These are phyloP conservation scores for Podarcis raffonei DNA, from an alignment of 2,113 vertebrate genomes.

Conservation along the genomic window DNA sequence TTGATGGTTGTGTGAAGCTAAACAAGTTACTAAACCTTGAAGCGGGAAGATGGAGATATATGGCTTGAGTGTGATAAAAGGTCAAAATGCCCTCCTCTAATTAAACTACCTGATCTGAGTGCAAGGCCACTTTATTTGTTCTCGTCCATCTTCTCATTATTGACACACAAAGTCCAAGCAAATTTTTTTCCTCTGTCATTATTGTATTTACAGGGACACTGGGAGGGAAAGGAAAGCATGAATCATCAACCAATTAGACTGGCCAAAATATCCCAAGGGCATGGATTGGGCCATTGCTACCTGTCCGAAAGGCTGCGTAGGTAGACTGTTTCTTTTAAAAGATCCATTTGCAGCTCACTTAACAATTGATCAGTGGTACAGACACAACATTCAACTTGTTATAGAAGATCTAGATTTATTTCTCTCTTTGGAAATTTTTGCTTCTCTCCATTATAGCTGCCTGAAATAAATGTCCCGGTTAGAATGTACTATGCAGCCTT, in stretches of 20 bases:
- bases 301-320: conserved; percentile 13
- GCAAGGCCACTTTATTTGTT: background rate
- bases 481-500: background rate
- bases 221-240: conserved; percentile 38
- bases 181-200: background rate
- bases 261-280: conserved; percentile 17
- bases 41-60: background rate
- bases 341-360: conserved; percentile 19
- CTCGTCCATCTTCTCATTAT: background rate
- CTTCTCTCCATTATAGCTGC: background rate
- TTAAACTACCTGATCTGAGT: conserved; percentile 6
- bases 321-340: conserved; percentile 25
- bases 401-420: conserved; percentile 11
- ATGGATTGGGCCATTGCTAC: background rate
- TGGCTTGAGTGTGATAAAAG: background rate
- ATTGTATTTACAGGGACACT: conserved; percentile 30
- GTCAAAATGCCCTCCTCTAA: background rate
- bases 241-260: conserved; percentile 27
- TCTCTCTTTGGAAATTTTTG: background rate
- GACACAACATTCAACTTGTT: conserved; percentile 15
- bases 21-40: background rate
- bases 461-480: background rate
- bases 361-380: background rate
- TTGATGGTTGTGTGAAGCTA: rapidly evolving
- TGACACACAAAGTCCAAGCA: conserved; percentile 22